Evolutionary conservation across 2,797 vertebrate genomes (phyloP), one percentile per base, ranked within the genome.

Genomic region (Balearica regulorum): DNA sequence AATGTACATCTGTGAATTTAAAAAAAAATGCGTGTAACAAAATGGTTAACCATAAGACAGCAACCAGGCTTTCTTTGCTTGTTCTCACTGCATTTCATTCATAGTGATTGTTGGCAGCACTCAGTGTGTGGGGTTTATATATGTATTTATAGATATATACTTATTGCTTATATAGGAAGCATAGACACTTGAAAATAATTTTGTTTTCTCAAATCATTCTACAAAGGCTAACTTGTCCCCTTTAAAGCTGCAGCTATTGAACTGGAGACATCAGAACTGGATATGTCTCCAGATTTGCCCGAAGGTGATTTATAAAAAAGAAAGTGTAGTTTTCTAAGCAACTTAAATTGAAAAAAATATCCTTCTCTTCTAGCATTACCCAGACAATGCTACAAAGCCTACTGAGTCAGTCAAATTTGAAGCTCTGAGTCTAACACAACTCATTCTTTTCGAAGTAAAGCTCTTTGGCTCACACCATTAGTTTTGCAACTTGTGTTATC

Each of bases 61-160:
- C 66, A 96, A 93, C 35, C 88, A 96, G 77, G 54, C 53, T 96
- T 96, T 87, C 90, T 94, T 81, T 83, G 25, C 93, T 96, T 97
- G 83, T 96, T 97, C 94, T 94, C 94, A 44, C 94, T 96, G 95
- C 92, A 96, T 96, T 96, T 96, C 94, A 97, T 96, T 96, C 96
- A 96, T 97, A 94, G 90, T 70, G 93, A 72, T 83, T 96, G 88
- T 92, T 96, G 93, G 96, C 95, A 96, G 90, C 86, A 76, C 51
- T 90, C 77, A 76, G 61, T 91, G 86, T 96, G 93, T 82, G 92
- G 80, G 46, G 83, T 94, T 96, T 96, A 95, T 94, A 90, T 76
- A 72, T 84, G 66, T 96, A 97, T 96, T 96, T 94, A 96, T 96
- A 96, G 92, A 90, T 70, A 93, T 58, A 81, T 95, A 96, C 86